Percentiles rank a stretch among this genome's conserved stretches.
Evolutionary conservation across 2,888 invertebrate species (phyloP).

Genomic region (Calameuta idolon): DNA sequence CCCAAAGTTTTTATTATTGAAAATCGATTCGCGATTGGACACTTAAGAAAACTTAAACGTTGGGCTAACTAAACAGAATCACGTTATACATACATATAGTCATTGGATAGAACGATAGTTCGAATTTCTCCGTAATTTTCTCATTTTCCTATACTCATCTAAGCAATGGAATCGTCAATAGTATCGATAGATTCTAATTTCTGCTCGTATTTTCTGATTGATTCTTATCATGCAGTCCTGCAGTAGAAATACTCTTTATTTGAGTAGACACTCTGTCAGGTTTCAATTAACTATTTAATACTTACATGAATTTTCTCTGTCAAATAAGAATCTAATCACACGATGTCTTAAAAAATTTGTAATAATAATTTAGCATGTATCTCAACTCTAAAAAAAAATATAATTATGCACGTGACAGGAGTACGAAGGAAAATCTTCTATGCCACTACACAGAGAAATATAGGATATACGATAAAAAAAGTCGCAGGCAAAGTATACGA

Average conservation of each 20-base stretch:
- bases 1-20: not conserved
- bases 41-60: not conserved
- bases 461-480: not conserved
- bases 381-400: not conserved
- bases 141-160: not conserved
- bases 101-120: not conserved
- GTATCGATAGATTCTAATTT: not conserved
- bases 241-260: not conserved
- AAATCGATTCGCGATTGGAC: not conserved
- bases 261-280: not conserved
- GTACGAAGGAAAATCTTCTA: not conserved
- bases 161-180: not conserved
- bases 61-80: not conserved
- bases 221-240: not conserved
- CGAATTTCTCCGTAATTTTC: not conserved
- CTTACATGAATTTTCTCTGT: not conserved
- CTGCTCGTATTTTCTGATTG: not conserved
- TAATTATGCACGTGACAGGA: not conserved
- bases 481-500: not conserved
- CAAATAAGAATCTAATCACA: not conserved
- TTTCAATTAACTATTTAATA: not conserved
- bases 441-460: not conserved
- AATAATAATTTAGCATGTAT: not conserved
- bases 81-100: not conserved
- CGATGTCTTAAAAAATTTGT: not conserved